These are phyloP conservation scores for Urophycis tenuis DNA, from an alignment of 2,797 vertebrate genomes.

Conservation along the genomic window DNA sequence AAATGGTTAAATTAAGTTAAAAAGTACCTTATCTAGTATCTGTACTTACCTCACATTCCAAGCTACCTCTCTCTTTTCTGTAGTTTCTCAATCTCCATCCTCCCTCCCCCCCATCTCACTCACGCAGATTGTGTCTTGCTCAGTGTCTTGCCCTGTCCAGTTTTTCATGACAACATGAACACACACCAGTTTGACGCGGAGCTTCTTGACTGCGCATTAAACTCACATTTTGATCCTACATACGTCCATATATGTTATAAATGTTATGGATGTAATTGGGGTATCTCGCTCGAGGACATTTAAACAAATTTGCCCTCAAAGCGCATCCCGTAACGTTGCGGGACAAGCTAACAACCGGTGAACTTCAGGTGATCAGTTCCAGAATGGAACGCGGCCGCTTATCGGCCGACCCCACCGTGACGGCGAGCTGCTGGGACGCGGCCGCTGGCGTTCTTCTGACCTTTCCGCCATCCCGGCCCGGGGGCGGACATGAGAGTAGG, in stretches of 20 bases:
- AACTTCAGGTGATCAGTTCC: too few species aligned
- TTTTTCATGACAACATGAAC: background rate
- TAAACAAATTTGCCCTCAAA: too few species aligned
- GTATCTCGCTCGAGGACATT: too few species aligned
- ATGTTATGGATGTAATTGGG: too few species aligned
- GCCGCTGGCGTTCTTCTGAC: background rate
- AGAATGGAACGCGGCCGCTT: too few species aligned
- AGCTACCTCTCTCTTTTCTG: too few species aligned
- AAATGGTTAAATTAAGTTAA: constrained; percentile 61
- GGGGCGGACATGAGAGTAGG: background rate
- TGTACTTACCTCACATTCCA: constrained; percentile 33
- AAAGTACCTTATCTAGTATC: constrained; percentile 38
- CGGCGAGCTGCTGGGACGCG: too few species aligned
- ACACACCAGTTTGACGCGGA: background rate
- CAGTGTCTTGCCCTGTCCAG: background rate
- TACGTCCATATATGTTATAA: too few species aligned
- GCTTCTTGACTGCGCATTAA: background rate
- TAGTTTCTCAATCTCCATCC: constrained; percentile 35
- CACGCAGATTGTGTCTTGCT: background rate
- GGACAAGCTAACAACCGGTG: too few species aligned
- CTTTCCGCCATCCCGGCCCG: background rate
- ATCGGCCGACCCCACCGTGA: too few species aligned
- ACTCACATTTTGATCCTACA: background rate
- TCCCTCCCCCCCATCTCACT: background rate
- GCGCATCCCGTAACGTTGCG: too few species aligned